A percentile compares a stretch with the other conserved stretches of the same genome.
Conservation (phyloP, 2,113 vertebrate species). For the Xenopus laevis region DNA sequence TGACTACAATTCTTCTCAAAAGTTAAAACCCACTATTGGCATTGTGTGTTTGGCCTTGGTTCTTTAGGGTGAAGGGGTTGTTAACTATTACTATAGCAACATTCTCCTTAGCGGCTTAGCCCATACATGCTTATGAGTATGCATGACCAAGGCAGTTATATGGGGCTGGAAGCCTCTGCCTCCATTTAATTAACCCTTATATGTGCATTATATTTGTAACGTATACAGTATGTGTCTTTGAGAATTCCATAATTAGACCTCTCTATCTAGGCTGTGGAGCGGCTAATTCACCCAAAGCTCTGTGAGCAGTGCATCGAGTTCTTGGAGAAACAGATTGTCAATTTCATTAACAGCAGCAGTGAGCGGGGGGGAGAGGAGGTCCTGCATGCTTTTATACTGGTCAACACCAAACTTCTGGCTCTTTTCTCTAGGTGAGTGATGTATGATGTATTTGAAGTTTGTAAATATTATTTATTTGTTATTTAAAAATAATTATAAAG, state of each 20-base stretch:
- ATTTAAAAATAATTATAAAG: too few relatives aligned
- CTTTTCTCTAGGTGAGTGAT: slow-evolving; percentile 71
- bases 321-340: slow-evolving; percentile 82
- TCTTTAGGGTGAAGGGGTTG: too few relatives aligned
- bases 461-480: too few relatives aligned
- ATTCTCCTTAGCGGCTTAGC: too few relatives aligned
- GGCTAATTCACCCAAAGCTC: slow-evolving; percentile 89
- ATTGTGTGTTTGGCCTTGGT: too few relatives aligned
- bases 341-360: slow-evolving; percentile 74
- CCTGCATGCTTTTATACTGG: slow-evolving; percentile 87
- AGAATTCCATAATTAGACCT: not conserved
- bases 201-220: not conserved
- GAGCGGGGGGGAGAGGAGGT: slow-evolving; percentile 80
- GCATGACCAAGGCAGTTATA: too few relatives aligned
- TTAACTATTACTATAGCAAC: too few relatives aligned
- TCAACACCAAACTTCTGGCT: slow-evolving; percentile 90
- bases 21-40: too few relatives aligned
- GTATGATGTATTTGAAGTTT: too few relatives aligned
- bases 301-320: slow-evolving; percentile 92
- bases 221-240: not conserved
- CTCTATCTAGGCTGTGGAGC: slow-evolving; percentile 79
- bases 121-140: too few relatives aligned
- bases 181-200: not conserved
- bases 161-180: too few relatives aligned
- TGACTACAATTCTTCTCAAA: too few relatives aligned